phyloP scores from a whole-genome alignment of 2,888 invertebrate genomes.

The Rhyacophila evoluta region DNA sequence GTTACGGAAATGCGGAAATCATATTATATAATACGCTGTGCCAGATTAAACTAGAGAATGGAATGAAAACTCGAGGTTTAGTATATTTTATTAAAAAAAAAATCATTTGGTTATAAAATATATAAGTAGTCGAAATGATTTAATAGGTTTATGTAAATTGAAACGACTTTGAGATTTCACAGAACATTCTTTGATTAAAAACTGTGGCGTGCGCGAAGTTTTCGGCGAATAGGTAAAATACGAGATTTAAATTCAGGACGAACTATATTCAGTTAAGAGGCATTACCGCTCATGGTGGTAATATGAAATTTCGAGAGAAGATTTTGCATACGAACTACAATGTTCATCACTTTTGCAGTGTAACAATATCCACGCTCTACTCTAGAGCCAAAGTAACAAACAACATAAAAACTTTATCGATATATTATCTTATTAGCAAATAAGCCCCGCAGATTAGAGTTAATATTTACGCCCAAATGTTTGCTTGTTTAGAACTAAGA shows the following conservation, averaged over 20 bases:
- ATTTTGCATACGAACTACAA: conserved; percentile 4
- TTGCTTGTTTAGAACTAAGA: conserved; percentile 13
- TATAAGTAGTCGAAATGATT: background rate
- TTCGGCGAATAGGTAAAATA: background rate
- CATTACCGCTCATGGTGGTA: background rate
- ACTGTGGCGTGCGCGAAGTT: background rate
- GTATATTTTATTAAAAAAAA: too few relatives aligned
- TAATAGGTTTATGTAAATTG: background rate
- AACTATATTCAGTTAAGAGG: background rate
- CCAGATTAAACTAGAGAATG: too few relatives aligned
- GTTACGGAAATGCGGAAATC: too few relatives aligned
- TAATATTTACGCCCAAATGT: conserved; percentile 29
- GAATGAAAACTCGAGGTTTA: too few relatives aligned
- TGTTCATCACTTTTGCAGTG: background rate
- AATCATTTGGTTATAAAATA: too few relatives aligned
- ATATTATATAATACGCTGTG: too few relatives aligned
- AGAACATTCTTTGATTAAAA: background rate
- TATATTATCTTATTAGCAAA: conserved; percentile 33
- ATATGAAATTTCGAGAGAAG: background rate
- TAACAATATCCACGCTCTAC: background rate
- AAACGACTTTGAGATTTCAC: background rate
- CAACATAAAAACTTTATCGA: conserved; percentile 35
- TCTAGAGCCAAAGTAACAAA: background rate
- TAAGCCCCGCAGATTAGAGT: conserved; percentile 29
- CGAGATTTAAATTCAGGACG: background rate